Evolutionary conservation across 2,888 invertebrate species (phyloP).

Genomic region (Cosmia trapezina): DNA sequence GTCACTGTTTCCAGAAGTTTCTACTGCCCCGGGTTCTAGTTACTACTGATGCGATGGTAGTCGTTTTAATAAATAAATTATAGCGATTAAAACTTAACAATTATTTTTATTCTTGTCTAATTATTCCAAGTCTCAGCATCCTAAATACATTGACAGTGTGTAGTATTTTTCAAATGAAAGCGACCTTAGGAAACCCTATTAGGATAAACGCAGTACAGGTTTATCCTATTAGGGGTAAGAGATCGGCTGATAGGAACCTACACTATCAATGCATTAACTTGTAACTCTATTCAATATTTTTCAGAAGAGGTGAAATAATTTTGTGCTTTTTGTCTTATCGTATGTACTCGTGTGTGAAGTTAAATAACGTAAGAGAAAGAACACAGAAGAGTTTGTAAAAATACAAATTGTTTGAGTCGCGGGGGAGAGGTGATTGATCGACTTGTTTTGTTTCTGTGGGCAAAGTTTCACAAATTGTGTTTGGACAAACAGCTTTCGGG

Average conservation of each 20-base stretch:
- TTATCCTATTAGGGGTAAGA: too few relatives aligned
- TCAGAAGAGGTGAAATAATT: not conserved
- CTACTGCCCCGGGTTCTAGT: too few relatives aligned
- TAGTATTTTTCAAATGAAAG: not conserved
- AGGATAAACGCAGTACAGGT: too few relatives aligned
- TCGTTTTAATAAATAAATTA: not conserved
- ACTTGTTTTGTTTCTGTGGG: constrained; percentile 55
- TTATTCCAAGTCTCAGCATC: not conserved
- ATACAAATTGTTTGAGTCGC: constrained; percentile 39
- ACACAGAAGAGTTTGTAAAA: constrained; percentile 44
- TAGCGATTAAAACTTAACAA: not conserved
- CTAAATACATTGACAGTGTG: not conserved
- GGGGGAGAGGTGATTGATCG: constrained; percentile 54
- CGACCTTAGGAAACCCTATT: too few relatives aligned
- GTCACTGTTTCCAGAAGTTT: too few relatives aligned
- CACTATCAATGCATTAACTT: not conserved
- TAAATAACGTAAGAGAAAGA: constrained; percentile 8
- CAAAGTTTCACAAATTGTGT: constrained; percentile 56
- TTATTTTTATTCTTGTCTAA: not conserved
- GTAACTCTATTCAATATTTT: not conserved
- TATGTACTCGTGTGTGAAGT: not conserved
- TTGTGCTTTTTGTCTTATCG: not conserved
- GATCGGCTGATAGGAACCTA: not conserved
- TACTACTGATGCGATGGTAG: too few relatives aligned
- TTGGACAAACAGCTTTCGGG: constrained; percentile 39